Evolutionary conservation across 2,888 invertebrate genomes (phyloP), one percentile per base, ranked within the genome.

Genomic region (Eilema depressum): DNA sequence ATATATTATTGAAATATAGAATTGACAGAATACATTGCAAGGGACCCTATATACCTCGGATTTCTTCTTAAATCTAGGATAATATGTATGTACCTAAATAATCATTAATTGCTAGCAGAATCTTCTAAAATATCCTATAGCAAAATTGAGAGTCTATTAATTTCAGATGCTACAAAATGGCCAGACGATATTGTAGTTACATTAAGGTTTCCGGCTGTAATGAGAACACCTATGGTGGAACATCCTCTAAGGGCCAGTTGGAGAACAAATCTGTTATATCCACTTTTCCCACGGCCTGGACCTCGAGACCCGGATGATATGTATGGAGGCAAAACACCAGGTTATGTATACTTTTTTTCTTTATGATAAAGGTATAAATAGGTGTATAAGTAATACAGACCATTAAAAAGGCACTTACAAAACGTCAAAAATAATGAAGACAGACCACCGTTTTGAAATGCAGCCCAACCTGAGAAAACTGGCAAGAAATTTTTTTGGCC

Each of bases 191-290:
- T 97, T 37, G 87, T 91, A 33, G 92, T 96, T 41, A 89, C 95
- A 2, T 84, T 97, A 65, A 96, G 97, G 65, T 97, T 97, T 88
- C 97, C 97, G 12, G 96, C 96, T 20, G 96, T 97, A 71, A 95
- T 96, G 88, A 94, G 97, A 76, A 96, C 92, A 56, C 92, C 88
- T 8, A 92, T 86, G 88, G 70, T 92, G 60, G 94, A 90, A 80
- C 94, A 95, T 78, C 95, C 95, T 0, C 72, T 95, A 20, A 88
- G 90, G 71, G 92, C 93, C 28, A 94, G 95, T 78, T 98, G 98
- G 98, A 93, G 96, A 62, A 98, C 98, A 2, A 96, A 97, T 88
- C 91, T 96, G 20, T 89, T 97, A 66, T 98, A 96, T 90, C 97
- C 97, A 1, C 79, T 96, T 61, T 97, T 96, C 87, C 97, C 96